phyloP scores from a whole-genome alignment of 2,797 vertebrate species.

The Staurois parvus region DNA sequence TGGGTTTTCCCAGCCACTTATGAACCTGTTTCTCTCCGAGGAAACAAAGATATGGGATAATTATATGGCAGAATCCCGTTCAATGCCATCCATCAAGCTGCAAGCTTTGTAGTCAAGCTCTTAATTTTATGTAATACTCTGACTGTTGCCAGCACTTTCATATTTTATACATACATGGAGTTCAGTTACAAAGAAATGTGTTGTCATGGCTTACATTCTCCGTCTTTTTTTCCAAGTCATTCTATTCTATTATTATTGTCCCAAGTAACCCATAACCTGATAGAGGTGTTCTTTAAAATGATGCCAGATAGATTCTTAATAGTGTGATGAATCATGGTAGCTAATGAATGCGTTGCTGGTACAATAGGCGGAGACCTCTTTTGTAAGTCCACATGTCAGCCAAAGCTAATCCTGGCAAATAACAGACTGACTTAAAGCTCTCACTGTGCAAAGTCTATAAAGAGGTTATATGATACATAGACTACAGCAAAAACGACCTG shows the following conservation, averaged over 20 bases:
- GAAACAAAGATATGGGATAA: constrained; percentile 58
- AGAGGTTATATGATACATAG: constrained; percentile 45
- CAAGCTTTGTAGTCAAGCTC: constrained; percentile 43
- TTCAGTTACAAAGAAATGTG: constrained; percentile 24
- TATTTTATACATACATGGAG: constrained; percentile 13
- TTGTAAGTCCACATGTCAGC: constrained; percentile 41
- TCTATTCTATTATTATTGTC: neutral
- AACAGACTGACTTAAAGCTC: constrained; percentile 39
- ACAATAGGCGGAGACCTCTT: constrained; percentile 47
- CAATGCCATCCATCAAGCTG: constrained; percentile 34
- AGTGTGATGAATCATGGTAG: constrained; percentile 47
- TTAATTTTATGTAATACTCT: constrained; percentile 44
- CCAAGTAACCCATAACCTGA: constrained; percentile 47
- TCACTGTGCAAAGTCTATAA: constrained; percentile 37
- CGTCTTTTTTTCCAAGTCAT: constrained; percentile 18
- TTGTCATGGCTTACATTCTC: constrained; percentile 19
- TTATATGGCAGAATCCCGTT: constrained; percentile 35
- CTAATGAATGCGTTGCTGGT: constrained; percentile 41
- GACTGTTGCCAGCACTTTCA: constrained; percentile 41
- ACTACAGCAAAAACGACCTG: constrained; percentile 34
- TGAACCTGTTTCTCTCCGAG: constrained; percentile 47
- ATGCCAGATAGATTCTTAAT: constrained; percentile 30
- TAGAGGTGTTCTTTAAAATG: constrained; percentile 19
- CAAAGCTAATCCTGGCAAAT: constrained; percentile 54
- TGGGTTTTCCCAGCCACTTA: constrained; percentile 55